Base-by-base conservation (phyloP, 2,113 vertebrate species). In the Notarius quadriscutis region DNA sequence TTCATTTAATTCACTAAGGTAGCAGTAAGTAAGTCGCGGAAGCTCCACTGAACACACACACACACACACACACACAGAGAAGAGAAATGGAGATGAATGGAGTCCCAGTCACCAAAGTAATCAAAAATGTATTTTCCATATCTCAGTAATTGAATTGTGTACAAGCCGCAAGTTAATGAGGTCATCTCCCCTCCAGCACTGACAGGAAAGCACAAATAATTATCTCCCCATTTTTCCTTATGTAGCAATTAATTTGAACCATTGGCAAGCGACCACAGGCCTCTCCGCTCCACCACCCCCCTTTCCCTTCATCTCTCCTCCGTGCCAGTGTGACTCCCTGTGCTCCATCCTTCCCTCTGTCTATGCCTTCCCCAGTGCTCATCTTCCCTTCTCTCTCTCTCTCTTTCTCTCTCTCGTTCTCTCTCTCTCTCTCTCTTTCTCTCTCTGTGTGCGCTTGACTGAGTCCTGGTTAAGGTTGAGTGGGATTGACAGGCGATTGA, bases 101-200 rank as follows among this genome's bases (percentile, higher is more conserved):
- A 95, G 94, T 90, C 88, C 95, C 94, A 94, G 94, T 94, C 96
- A 94, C 96, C 2, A 86, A 97, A 96, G 96, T 97, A 97, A 97
- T 97, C 97, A 97, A 97, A 97, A 97, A 96, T 96, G 96, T 97
- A 97, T 97, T 97, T 97, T 96, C 96, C 96, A 96, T 97, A 95
- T 97, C 95, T 95, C 92, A 93, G 96, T 97, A 97, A 97, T 97
- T 97, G 97, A 97, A 97, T 97, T 97, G 96, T 97, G 96, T 97
- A 97, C 97, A 97, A 97, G 96, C 96, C 95, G 95, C 96, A 96
- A 97, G 96, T 97, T 97, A 97, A 97, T 97, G 96, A 96, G 96
- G 97, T 97, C 96, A 96, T 96, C 88, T 84, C 86, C 96, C 95
- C 96, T 95, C 92, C 87, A 96, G 96, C 96, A 94, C 95, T 96